These are phyloP conservation scores for Sapajus apella DNA, from an alignment of 2,113 vertebrate species.

Conservation along the genomic window DNA sequence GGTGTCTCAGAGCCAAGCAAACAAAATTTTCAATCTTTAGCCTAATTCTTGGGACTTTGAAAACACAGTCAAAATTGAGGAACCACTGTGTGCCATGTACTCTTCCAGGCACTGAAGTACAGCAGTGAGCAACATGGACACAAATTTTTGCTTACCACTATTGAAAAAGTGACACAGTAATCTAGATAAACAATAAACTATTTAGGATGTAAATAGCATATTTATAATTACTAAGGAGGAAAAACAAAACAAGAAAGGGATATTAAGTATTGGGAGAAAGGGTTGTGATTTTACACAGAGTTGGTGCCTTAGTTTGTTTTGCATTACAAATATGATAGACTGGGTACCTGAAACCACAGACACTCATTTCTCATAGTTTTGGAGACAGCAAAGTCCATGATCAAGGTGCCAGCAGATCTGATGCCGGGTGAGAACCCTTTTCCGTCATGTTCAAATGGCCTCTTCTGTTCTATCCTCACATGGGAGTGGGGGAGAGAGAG, in stretches of 20 bases:
- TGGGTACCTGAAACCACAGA: neutral
- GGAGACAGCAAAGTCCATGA: neutral
- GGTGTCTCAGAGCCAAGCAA: neutral
- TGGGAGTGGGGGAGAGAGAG: neutral
- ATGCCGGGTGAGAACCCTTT: neutral
- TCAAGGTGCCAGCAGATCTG: neutral
- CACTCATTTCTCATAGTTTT: neutral
- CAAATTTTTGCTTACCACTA: neutral
- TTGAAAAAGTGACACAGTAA: neutral
- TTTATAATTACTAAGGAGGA: neutral
- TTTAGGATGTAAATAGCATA: neutral
- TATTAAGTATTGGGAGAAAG: neutral
- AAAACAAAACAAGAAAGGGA: neutral
- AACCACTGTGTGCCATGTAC: too few relatives aligned
- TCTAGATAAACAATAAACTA: neutral
- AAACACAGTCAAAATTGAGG: neutral
- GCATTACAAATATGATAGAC: neutral
- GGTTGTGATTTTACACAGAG: neutral
- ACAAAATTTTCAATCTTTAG: neutral
- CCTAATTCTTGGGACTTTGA: neutral
- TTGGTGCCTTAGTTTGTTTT: neutral
- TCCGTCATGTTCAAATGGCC: neutral
- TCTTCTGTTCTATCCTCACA: neutral
- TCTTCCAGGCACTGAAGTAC: neutral
- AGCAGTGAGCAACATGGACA: neutral